Percentiles rank a stretch among this genome's conserved stretches.
These are phyloP conservation scores for Rhynchonycteris naso DNA, from an alignment of 2,797 vertebrate species.

Conservation along the genomic window DNA sequence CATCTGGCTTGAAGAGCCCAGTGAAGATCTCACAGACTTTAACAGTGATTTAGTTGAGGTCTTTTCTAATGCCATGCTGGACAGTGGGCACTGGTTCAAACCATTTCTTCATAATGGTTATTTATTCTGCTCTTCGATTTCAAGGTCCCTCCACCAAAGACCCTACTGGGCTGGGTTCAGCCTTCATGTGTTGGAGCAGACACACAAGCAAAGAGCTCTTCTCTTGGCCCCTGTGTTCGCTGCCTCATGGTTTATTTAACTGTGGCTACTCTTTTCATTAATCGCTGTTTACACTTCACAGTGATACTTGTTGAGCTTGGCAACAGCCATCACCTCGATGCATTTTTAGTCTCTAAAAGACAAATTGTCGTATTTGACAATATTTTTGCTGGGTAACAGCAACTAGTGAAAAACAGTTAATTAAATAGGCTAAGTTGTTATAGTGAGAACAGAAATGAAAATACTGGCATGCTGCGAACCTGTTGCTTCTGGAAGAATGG, in stretches of 20 bases:
- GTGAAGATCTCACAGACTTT: not conserved
- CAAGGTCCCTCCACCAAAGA: not conserved
- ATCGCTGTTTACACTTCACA: conserved; percentile 43
- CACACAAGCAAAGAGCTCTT: not conserved
- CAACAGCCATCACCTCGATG: conserved; percentile 16
- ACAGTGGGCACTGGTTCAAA: not conserved
- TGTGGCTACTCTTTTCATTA: conserved; percentile 53
- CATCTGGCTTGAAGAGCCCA: not conserved
- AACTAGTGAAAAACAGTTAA: conserved; percentile 24
- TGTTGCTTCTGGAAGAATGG: not conserved
- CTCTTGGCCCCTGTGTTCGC: not conserved
- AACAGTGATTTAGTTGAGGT: not conserved
- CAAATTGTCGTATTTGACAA: conserved; percentile 40
- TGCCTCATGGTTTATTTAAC: conserved; percentile 42
- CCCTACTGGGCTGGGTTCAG: not conserved
- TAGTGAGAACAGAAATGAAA: not conserved
- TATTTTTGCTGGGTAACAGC: conserved; percentile 11
- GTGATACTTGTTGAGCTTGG: conserved; percentile 58
- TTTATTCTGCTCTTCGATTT: not conserved
- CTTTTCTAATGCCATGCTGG: not conserved
- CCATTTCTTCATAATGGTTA: not conserved
- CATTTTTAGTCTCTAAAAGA: conserved; percentile 25
- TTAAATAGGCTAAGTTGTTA: not conserved
- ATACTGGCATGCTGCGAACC: not conserved
- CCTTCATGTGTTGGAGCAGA: not conserved